Conservation (phyloP, 2,797 vertebrate genomes). For the Myotis pilosus region DNA sequence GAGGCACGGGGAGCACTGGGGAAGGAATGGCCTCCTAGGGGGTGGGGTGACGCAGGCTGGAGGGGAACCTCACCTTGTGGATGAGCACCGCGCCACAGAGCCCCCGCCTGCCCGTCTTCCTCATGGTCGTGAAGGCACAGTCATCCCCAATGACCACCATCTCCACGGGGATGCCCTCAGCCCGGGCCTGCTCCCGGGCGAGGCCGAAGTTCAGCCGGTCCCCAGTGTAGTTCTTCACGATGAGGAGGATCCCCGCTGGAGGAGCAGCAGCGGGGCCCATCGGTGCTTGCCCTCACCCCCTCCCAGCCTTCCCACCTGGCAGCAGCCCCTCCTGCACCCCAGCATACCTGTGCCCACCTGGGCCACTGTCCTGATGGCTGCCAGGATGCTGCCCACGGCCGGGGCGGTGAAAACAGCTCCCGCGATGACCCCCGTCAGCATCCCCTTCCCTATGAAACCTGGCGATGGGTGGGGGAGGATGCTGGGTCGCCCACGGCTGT, state of each 20-base stretch:
- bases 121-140: constrained; percentile 88
- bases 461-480: background rate
- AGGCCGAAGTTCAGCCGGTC: constrained; percentile 96
- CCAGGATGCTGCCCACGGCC: constrained; percentile 91
- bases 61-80: constrained; percentile 89
- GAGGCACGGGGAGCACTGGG: background rate
- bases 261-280: background rate
- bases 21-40: background rate
- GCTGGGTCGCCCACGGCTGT: background rate
- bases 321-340: background rate
- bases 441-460: constrained; percentile 94
- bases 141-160: constrained; percentile 95
- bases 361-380: constrained; percentile 89
- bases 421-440: constrained; percentile 93
- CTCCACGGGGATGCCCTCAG: constrained; percentile 84
- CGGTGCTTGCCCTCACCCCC: background rate
- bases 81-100: constrained; percentile 93
- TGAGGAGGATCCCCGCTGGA: constrained; percentile 88
- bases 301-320: background rate
- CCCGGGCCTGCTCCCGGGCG: constrained; percentile 91
- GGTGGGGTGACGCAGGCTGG: background rate
- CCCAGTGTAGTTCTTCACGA: constrained; percentile 98
- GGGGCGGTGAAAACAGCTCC: constrained; percentile 94
- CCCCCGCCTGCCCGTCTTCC: constrained; percentile 93
- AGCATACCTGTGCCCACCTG: constrained; percentile 87